A percentile compares a stretch with the other conserved stretches of the same genome.
These are phyloP conservation scores for Caenorhabditis tropicalis DNA, from an alignment of 1,140 invertebrate genomes.

Conservation along the genomic window DNA sequence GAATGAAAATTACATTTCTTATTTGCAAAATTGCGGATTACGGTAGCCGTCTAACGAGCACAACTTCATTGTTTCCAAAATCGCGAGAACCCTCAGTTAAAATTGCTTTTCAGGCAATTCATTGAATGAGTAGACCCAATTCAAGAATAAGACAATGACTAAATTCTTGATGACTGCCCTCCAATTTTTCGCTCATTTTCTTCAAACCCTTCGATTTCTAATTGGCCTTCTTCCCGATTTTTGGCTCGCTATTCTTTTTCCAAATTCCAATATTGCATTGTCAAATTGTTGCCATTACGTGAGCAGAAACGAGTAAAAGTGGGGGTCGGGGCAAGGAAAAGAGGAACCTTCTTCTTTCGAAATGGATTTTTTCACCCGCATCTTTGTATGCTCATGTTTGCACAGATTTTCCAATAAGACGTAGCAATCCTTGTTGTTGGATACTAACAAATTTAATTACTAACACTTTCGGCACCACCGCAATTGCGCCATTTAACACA, in stretches of 20 bases:
- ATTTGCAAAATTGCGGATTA: not conserved
- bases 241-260: not conserved
- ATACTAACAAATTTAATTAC: constrained; percentile 44
- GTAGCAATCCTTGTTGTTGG: constrained; percentile 25
- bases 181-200: not conserved
- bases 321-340: not conserved
- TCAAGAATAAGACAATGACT: constrained; percentile 39
- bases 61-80: constrained; percentile 29
- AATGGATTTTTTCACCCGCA: not conserved
- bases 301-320: not conserved
- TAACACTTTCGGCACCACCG: constrained; percentile 36
- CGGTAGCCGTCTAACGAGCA: constrained; percentile 16
- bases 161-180: not conserved
- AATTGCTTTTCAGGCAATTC: constrained; percentile 40
- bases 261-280: not conserved
- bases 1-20: not conserved
- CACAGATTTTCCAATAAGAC: constrained; percentile 36
- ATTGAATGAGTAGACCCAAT: constrained; percentile 27
- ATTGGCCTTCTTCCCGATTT: constrained; percentile 5
- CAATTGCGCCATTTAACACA: constrained; percentile 40
- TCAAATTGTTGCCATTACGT: constrained; percentile 7
- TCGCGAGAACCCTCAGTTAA: not conserved
- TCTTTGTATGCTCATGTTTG: constrained; percentile 5
- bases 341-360: not conserved
- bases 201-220: not conserved